These are phyloP conservation scores for Micrastur ruficollis DNA, from an alignment of 2,797 vertebrate species.

Conservation along the genomic window DNA sequence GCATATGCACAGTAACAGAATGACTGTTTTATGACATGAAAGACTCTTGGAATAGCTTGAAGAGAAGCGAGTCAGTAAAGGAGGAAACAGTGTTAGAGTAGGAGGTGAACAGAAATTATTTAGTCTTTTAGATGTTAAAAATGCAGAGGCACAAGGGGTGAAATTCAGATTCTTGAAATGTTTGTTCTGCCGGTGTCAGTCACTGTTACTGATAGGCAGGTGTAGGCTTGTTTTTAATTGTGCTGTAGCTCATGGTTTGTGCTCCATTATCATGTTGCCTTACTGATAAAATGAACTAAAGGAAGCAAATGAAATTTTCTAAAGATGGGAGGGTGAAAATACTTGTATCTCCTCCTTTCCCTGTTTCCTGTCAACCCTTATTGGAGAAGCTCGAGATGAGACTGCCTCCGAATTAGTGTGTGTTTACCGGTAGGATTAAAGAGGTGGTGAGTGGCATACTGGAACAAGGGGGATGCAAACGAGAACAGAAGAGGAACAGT, in stretches of 20 bases:
- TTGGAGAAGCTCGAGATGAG: background rate
- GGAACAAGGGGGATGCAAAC: background rate
- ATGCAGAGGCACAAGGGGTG: background rate
- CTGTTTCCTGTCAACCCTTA: background rate
- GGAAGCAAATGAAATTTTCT: background rate
- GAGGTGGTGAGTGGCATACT: background rate
- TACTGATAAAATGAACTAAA: background rate
- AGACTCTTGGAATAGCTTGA: background rate
- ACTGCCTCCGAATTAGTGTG: background rate
- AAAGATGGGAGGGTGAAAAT: background rate
- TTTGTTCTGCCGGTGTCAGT: background rate
- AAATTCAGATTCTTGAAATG: background rate
- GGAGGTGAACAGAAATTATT: background rate
- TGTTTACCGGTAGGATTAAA: background rate
- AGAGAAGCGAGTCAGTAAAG: background rate
- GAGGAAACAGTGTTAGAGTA: background rate
- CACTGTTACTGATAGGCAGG: background rate
- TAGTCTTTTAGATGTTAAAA: background rate
- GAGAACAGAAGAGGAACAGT: background rate
- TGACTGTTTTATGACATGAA: background rate
- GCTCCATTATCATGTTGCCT: background rate
- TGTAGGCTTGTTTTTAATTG: background rate
- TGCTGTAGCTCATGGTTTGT: background rate
- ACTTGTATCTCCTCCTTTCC: background rate
- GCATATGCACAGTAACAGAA: accelerated